These are phyloP conservation scores for Sarcophaga rosellei DNA, from an alignment of 2,888 invertebrate species.

Conservation along the genomic window DNA sequence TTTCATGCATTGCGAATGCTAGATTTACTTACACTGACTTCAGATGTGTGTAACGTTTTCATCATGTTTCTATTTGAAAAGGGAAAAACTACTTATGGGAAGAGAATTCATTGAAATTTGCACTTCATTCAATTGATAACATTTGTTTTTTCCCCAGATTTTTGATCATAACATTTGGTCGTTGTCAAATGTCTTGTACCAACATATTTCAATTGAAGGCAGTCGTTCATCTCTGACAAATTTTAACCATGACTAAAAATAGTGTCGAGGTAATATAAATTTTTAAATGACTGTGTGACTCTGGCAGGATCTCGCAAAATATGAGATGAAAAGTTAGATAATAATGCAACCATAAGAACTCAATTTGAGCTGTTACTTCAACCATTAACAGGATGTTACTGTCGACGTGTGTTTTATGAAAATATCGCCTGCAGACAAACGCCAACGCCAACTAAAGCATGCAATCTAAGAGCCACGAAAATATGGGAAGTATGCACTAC, in stretches of 20 bases:
- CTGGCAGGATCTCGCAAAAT: constrained; percentile 21
- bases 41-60: constrained; percentile 12
- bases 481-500: neutral
- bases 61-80: no score
- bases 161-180: no score
- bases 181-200: neutral
- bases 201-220: neutral
- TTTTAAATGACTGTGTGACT: constrained; percentile 54
- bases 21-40: constrained; percentile 9
- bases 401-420: constrained; percentile 50
- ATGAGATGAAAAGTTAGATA: constrained; percentile 21
- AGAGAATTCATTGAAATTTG: no score
- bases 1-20: no score
- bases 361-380: constrained; percentile 58
- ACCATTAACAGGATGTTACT: constrained; percentile 65
- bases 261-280: constrained; percentile 19
- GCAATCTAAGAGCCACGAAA: neutral
- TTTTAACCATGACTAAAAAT: neutral
- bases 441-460: constrained; percentile 11
- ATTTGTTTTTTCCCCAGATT: no score
- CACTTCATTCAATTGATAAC: no score
- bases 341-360: constrained; percentile 46
- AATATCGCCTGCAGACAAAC: constrained; percentile 49
- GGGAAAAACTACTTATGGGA: no score
- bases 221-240: neutral